phyloP scores from a whole-genome alignment of 1,140 invertebrate species.

The Gryllus bimaculatus region DNA sequence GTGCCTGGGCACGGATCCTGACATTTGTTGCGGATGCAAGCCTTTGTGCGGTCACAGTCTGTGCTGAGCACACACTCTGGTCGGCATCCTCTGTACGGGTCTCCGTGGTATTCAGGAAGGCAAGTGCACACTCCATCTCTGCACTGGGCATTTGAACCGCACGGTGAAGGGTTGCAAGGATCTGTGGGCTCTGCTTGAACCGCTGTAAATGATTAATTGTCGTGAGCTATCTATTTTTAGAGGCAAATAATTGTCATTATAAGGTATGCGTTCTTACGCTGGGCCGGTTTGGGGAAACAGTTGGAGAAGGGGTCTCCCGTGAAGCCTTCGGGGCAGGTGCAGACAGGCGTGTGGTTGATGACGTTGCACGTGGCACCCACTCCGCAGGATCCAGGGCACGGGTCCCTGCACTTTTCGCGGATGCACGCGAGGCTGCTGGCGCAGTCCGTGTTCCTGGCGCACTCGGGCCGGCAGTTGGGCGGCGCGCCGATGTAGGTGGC shows the following conservation, averaged over 20 bases:
- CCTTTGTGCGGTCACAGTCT: constrained; percentile 51
- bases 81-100: constrained; percentile 51
- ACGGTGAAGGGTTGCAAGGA: constrained; percentile 48
- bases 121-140: constrained; percentile 49
- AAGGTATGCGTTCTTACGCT: constrained; percentile 31
- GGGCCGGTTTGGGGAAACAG: constrained; percentile 42
- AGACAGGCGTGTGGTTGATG: constrained; percentile 51
- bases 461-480: constrained; percentile 57
- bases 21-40: constrained; percentile 66
- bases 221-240: neutral
- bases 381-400: constrained; percentile 63
- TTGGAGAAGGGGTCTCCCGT: constrained; percentile 54
- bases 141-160: constrained; percentile 59
- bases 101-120: constrained; percentile 48
- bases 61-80: constrained; percentile 54
- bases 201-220: constrained; percentile 24
- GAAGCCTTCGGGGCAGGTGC: constrained; percentile 48
- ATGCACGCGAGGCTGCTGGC: constrained; percentile 46
- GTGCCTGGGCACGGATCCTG: constrained; percentile 61
- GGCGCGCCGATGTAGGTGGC: constrained; percentile 51
- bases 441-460: constrained; percentile 55
- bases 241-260: neutral
- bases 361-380: constrained; percentile 47
- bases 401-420: constrained; percentile 55
- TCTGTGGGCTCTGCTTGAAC: constrained; percentile 30